Conservation (phyloP, 2,797 vertebrate species). For the Dipus sagitta region DNA sequence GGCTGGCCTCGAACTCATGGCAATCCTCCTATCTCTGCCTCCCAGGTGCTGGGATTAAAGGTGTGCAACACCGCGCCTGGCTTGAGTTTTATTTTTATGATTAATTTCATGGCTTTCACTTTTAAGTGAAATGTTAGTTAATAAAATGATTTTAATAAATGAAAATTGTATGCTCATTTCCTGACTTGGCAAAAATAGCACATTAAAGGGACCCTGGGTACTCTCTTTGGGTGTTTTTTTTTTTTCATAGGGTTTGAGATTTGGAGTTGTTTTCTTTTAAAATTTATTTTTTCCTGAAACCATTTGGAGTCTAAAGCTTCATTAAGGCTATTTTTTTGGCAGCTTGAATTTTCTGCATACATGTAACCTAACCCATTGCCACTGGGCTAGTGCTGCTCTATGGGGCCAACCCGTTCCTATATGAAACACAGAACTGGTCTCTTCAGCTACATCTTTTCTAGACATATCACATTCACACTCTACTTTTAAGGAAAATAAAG, state of each 20-base stretch:
- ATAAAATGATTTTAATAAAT: slow-evolving; percentile 48
- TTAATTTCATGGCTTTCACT: slow-evolving; percentile 1
- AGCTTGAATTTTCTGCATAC: neutral
- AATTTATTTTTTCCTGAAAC: slow-evolving; percentile 34
- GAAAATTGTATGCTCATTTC: slow-evolving; percentile 24
- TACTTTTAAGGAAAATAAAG: neutral
- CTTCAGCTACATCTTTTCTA: neutral
- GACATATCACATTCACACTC: neutral
- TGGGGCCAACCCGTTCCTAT: too few species aligned
- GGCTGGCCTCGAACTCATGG: too few species aligned
- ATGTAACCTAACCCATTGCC: accelerated
- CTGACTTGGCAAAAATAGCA: slow-evolving; percentile 12
- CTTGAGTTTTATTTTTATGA: neutral
- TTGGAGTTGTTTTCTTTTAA: slow-evolving; percentile 11
- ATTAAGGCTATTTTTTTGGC: neutral
- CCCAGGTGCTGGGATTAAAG: too few species aligned
- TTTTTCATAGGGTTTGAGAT: slow-evolving; percentile 59
- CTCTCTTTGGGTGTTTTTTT: slow-evolving; percentile 58
- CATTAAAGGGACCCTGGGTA: slow-evolving; percentile 21
- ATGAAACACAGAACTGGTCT: neutral
- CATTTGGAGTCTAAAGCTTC: neutral
- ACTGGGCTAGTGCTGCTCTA: neutral
- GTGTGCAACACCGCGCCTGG: too few species aligned
- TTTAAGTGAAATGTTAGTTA: slow-evolving; percentile 37
- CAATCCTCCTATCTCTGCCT: too few species aligned